Base-by-base conservation (phyloP, 2,888 invertebrate species). In the Drosophila cyrtoloma region DNA sequence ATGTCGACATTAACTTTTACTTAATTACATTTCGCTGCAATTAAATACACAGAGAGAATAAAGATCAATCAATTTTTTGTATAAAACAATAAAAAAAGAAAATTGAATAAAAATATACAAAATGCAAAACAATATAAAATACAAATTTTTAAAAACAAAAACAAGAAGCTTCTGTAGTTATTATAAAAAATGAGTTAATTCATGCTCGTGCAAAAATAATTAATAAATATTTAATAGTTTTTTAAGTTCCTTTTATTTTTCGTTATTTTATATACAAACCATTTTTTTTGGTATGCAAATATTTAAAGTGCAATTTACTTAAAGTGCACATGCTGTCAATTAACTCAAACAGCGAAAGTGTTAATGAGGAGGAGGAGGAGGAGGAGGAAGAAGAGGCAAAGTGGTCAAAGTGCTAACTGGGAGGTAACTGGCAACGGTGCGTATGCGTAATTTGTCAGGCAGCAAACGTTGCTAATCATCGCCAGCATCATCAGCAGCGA, bases 11-110 rank as follows among this genome's bases (percentile, higher is more conserved):
- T 75, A 56, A 56, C 47, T 65, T 58, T 42, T 88, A 83, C 73
- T 90, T 81, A 87, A 91, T 82, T 91, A 83, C 90, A 78, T 74
- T 82, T 80, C 65, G 75, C 73, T 82, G 91, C 82, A 90, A 85
- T 85, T 76, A 82, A 65, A 85, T 9, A 9, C 47, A 47, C 26
- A 1, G 47, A 26, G 47, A 47, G 47, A 47, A 47, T 22, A 22
- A 47, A 0, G 5, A 9, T 9, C 9, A 16, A 9, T 5, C 16
- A 47, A 9, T 9, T 32, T 30, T 1, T 30, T 30, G 30, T 7
- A 30, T 30, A 30, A 30, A 30, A 32, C 30, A 32, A 32, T 32
- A 32, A 32, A 30, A 6, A 6, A 30, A 30, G 1, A 30, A 30
- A 30, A 35, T 1, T 12, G 5, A 33, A 33, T 35, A 35, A 19